These are phyloP conservation scores for Cabera pusaria DNA, from an alignment of 2,888 invertebrate genomes.

Conservation along the genomic window DNA sequence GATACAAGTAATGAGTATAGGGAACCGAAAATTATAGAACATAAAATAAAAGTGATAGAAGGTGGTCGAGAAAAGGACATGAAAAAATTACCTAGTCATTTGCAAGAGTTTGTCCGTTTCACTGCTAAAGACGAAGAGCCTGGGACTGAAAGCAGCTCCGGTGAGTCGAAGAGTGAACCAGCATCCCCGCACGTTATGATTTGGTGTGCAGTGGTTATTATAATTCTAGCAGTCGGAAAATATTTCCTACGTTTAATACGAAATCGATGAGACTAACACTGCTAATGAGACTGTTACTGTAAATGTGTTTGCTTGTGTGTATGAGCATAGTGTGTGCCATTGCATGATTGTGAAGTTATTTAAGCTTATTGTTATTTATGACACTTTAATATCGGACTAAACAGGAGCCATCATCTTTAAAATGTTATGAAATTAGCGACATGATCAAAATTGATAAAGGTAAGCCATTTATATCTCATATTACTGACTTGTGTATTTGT, in stretches of 20 bases:
- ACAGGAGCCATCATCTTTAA: conserved; percentile 25
- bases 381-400: conserved; percentile 8
- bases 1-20: conserved; percentile 61
- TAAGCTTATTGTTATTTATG: conserved; percentile 16
- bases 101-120: conserved; percentile 90
- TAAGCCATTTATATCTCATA: conserved; percentile 33
- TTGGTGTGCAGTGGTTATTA: conserved; percentile 75
- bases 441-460: conserved; percentile 36
- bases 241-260: conserved; percentile 63
- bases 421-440: conserved; percentile 15
- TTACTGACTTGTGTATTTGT: conserved; percentile 22
- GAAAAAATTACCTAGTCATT: conserved; percentile 88
- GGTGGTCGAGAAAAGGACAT: conserved; percentile 85
- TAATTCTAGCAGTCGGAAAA: conserved; percentile 71
- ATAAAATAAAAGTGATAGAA: conserved; percentile 86
- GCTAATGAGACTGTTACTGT: conserved; percentile 40
- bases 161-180: conserved; percentile 68
- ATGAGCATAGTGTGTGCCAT: conserved; percentile 42
- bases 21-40: conserved; percentile 70
- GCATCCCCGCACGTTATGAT: conserved; percentile 77
- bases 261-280: conserved; percentile 55
- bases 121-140: conserved; percentile 78
- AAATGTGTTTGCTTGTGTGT: conserved; percentile 33
- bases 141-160: conserved; percentile 76
- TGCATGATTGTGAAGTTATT: conserved; percentile 54